Evolutionary conservation across 1,140 invertebrate genomes (phyloP), one percentile per base, ranked within the genome.

Genomic region (Globodera rostochiensis): DNA sequence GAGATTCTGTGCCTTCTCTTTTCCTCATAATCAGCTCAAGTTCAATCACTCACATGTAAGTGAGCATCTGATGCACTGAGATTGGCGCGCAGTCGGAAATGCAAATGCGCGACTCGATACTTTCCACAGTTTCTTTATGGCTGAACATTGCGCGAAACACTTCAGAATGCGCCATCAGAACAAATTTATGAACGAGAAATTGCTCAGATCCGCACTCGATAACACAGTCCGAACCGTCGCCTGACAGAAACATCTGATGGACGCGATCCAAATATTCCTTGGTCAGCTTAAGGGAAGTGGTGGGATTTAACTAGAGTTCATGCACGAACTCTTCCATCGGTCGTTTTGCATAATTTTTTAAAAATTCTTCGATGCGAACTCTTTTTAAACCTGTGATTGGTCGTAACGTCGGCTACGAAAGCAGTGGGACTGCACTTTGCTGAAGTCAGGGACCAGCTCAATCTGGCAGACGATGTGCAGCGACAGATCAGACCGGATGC

Each of bases 91-190:
- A 80, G 60, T 89, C 88, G n/a, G 66, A 60, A 46, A 89, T 79
- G 5, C 78, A 75, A 13, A 90, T 74, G n/a, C 76, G 57, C 36
- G 71, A 67, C 57, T 89, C 87, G 53, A 73, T 60, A 53, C 47
- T 81, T 67, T 89, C 88, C 4, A 76, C 45, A 70, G 84, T 90
- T 45, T 87, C 67, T 47, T 77, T 67, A 76, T 89, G 88, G 45
- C 70, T 79, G 78, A 89, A 87, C 88, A 89, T 89, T 11, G 87
- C 89, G 13, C 86, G 82, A 75, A 89, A 90, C 45, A 89, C 88
- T 25, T 87, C 82, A 4, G 87, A 89, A 77, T 89, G 88, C 4
- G 88, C 81, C 45, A 84, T 84, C 46, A 89, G 75, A 47, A 90
- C 80, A 83, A 87, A 89, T 50, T 88, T 88, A 74, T 89, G 88